A percentile compares a stretch with the other conserved stretches of the same genome.
These are phyloP conservation scores for Gisinianus flammeolus DNA, from an alignment of 2,888 invertebrate genomes.

Conservation along the genomic window DNA sequence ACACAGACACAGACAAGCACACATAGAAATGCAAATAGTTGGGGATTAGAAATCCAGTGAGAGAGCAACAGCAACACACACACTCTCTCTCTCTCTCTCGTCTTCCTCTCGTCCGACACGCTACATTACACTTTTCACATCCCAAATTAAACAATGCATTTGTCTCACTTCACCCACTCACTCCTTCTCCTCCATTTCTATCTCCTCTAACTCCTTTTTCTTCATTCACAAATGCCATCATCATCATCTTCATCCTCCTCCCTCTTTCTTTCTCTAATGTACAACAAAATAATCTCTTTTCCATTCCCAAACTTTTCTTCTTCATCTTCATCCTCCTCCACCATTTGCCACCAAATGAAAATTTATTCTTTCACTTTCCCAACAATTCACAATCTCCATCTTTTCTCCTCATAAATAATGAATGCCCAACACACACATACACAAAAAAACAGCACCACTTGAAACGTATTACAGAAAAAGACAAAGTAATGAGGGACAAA, in stretches of 20 bases:
- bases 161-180: constrained; percentile 20
- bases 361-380: background rate
- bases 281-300: background rate
- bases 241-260: background rate
- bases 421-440: no score
- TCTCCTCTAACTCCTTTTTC: background rate
- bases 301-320: background rate
- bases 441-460: no score
- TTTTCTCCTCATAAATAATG: background rate
- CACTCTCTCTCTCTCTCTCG: background rate
- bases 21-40: background rate
- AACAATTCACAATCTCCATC: background rate
- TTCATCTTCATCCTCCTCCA: background rate
- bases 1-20: no score
- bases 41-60: background rate
- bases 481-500: no score
- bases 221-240: background rate
- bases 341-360: constrained; percentile 3
- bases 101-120: background rate
- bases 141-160: constrained; percentile 12
- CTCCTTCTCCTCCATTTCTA: background rate
- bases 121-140: constrained; percentile 31
- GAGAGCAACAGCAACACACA: background rate
- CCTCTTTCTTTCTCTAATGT: background rate
- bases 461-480: no score